A percentile compares a stretch with the other conserved stretches of the same genome.
These are phyloP conservation scores for Ceratina calcarata DNA, from an alignment of 1,140 invertebrate species.

Conservation along the genomic window DNA sequence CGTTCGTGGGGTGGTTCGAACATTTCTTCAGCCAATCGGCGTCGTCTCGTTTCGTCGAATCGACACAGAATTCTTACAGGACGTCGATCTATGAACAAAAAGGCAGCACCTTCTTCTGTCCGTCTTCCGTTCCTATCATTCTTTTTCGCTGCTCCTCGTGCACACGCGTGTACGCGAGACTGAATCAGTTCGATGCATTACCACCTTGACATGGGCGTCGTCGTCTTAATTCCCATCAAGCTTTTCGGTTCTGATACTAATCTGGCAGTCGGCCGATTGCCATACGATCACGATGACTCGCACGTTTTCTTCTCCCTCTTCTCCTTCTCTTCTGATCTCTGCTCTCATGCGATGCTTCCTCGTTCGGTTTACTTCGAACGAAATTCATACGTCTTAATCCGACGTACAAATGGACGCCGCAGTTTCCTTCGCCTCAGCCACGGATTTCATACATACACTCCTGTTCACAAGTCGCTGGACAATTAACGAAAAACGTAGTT, in stretches of 20 bases:
- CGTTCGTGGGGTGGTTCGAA: neutral
- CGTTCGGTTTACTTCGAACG: conserved; percentile 26
- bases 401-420: conserved; percentile 50
- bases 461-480: neutral
- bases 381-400: conserved; percentile 64
- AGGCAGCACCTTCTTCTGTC: neutral
- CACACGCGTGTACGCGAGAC: conserved; percentile 6
- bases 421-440: conserved; percentile 40
- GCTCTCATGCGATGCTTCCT: neutral
- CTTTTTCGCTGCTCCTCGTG: neutral
- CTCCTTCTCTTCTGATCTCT: neutral
- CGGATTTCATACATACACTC: conserved; percentile 20
- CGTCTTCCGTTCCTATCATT: too few relatives aligned
- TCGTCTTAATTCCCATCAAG: conserved; percentile 64
- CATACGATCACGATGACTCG: conserved; percentile 56
- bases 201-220: conserved; percentile 44
- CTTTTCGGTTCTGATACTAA: conserved; percentile 62
- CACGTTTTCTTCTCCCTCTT: conserved; percentile 18
- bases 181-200: conserved; percentile 58
- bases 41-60: neutral
- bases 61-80: neutral
- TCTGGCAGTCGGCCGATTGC: conserved; percentile 61
- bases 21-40: too few relatives aligned
- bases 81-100: conserved; percentile 10
- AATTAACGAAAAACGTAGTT: too few relatives aligned